phyloP scores from a whole-genome alignment of 2,888 invertebrate species.

The Priocnemis perturbator region DNA sequence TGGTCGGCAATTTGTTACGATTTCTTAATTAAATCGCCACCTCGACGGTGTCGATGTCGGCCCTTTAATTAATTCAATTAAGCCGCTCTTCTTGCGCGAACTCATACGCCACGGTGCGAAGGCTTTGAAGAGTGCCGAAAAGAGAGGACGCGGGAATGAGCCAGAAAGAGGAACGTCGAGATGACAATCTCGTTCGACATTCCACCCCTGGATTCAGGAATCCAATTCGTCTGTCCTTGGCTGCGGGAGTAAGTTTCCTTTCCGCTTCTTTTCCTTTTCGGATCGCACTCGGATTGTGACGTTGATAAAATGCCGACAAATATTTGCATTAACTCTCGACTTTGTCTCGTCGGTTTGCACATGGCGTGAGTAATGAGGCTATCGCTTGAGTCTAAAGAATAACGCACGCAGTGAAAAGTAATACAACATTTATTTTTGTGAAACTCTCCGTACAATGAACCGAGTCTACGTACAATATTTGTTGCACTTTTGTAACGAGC shows the following conservation, averaged over 20 bases:
- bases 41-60: constrained; percentile 23
- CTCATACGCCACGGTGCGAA: no score
- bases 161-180: background rate
- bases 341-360: constrained; percentile 32
- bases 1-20: constrained; percentile 18
- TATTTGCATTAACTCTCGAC: constrained; percentile 22
- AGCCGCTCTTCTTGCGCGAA: constrained; percentile 18
- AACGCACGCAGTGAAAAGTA: background rate
- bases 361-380: constrained; percentile 10
- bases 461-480: constrained; percentile 56
- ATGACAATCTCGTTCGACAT: constrained; percentile 19
- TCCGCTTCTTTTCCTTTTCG: constrained; percentile 14
- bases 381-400: background rate
- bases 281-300: constrained; percentile 10
- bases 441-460: constrained; percentile 44
- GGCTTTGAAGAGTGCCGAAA: no score
- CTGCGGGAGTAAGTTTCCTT: constrained; percentile 14
- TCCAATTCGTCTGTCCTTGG: constrained; percentile 23
- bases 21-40: constrained; percentile 35
- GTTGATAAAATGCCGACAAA: constrained; percentile 34
- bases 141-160: no score
- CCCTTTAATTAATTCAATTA: constrained; percentile 53
- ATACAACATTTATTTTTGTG: background rate
- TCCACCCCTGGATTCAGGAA: constrained; percentile 9
- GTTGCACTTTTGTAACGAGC: constrained; percentile 37